Base-by-base conservation (phyloP, 2,113 vertebrate species). In the Macquaria ambigua region DNA sequence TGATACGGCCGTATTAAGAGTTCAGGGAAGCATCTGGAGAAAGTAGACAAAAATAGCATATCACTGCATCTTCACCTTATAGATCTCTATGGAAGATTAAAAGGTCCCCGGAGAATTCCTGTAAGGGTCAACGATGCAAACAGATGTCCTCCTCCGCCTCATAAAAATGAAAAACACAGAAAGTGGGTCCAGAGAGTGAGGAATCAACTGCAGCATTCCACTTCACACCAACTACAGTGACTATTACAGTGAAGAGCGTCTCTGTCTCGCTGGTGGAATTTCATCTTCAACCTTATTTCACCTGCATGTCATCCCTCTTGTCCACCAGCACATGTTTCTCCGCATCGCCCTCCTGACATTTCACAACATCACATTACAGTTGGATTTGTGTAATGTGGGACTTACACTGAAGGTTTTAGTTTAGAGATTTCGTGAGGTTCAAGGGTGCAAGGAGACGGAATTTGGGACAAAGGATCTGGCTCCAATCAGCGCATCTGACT, bases 381-480 rank as follows among this genome's bases (percentile, higher is more conserved):
- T 76, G 58, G 79, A 82, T 87, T 82, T 53, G 89, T 83, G 83
- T 82, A 85, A 89, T 70, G 55, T 83, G 83, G 82, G 83, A 77
- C 67, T 79, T 53, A 48, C 58, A 87, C 61, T 79, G 25, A 64
- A 88, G 89, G 83, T 79, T 89, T 86, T 58, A 83, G 89, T 91
- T 85, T 81, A 83, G 84, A 67, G 58, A 88, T 83, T 91, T 86
- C 25, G 85, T 90, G 89, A 91, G 89, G 90, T 86, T 89, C 79
- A 81, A 84, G 87, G 85, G 82, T 83, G 82, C 59, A 70, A 89
- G 39, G 68, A 89, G 82, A 82, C 55, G 52, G 77, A 87, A 87
- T 92, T 83, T 76, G 71, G 87, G 81, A 89, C 87, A 89, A 89
- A 88, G 86, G 68, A 89, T 94, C 92, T 93, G 93, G 90, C 90